Percentiles rank a stretch among this genome's conserved stretches.
These are phyloP conservation scores for Onychorhynchus coronatus DNA, from an alignment of 2,113 vertebrate genomes.

Conservation along the genomic window DNA sequence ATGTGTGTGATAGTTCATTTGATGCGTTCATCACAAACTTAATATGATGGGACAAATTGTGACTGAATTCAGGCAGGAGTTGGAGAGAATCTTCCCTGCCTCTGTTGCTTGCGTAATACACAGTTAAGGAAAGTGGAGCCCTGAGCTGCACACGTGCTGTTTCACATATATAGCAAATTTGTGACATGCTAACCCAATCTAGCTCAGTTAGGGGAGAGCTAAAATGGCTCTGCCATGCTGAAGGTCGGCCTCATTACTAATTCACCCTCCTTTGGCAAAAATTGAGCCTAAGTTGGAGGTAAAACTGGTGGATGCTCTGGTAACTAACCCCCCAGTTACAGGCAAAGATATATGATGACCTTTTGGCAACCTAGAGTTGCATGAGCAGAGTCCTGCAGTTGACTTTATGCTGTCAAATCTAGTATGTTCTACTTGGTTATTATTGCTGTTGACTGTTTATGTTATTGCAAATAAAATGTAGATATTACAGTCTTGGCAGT, in stretches of 20 bases:
- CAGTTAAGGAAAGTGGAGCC: neutral
- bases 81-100: neutral
- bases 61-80: neutral
- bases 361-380: neutral
- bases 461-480: neutral
- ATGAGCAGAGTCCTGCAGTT: neutral
- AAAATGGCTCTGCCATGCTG: neutral
- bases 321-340: neutral
- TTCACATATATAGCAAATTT: neutral
- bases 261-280: neutral
- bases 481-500: neutral
- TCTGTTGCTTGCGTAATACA: neutral
- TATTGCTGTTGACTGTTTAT: neutral
- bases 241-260: neutral
- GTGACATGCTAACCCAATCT: neutral
- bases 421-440: neutral
- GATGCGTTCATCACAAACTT: neutral
- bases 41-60: fast-evolving
- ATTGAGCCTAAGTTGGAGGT: neutral
- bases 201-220: neutral
- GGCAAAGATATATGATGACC: neutral
- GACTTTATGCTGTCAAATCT: neutral
- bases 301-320: neutral
- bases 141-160: neutral
- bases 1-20: neutral